Base-by-base conservation (phyloP, 2,797 vertebrate species). In the Phalanger gymnotis region DNA sequence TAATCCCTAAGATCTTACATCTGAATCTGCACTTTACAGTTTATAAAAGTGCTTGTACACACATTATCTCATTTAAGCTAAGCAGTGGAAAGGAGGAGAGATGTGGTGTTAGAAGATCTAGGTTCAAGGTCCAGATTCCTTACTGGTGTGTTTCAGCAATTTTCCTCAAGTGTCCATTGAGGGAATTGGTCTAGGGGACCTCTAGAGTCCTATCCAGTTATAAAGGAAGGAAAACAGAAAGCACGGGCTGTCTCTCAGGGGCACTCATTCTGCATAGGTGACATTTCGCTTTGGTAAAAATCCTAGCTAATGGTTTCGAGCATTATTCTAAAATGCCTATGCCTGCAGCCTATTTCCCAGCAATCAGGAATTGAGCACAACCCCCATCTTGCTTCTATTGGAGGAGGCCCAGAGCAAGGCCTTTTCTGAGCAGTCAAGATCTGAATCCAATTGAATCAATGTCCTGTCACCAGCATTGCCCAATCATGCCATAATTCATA, bases 1-100 rank as follows among this genome's bases (percentile, higher is more conserved):
- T 73, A 40, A 73, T 40, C 58, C 81, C 96, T 96, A 95, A 10
- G 55, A 81, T 40, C 58, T 92, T 94, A 93, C 30, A 73, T 91
- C 22, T 40, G n/a, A 73, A 73, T 22, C 16, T 25, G 28, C 27
- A 51, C 31, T 91, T 95, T n/a, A 34, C 4, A 55, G 4, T 93
- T 92, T 93, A n/a, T 55, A 56, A 54, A n/a, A 95, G 40, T 13
- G 6, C 28, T n/a, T 92, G 90, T 31, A 40, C 19, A 93, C 91
- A 56, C 0, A 3, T 47, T 92, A 30, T 89, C 92, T 93, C 25
- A 52, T 40, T 47, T 55, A 30, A 40, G 66, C 16, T 73, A 73
- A 40, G 66, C n/a, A 73, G 16, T 40, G 66, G 66, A 73, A 73
- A 40, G 6, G n/a, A 73, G 7, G n/a, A 40, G n/a, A n/a, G n/a